Conservation (phyloP, 2,888 invertebrate genomes). For the Blastobasis lacticolella region DNA sequence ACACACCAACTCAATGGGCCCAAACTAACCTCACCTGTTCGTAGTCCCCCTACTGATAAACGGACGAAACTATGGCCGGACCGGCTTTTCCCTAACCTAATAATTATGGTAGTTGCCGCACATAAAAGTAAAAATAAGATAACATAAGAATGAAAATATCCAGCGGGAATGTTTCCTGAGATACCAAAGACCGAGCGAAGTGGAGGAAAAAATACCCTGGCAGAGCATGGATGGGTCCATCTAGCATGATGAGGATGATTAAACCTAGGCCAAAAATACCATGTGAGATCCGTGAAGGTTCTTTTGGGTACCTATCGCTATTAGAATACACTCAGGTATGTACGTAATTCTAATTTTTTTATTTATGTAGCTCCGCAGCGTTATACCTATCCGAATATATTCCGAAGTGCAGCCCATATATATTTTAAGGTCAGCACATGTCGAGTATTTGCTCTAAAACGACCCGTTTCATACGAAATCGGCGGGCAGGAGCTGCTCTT, state of each 20-base stretch:
- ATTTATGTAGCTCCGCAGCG: not conserved
- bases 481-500: conserved; percentile 7
- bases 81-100: too few relatives aligned
- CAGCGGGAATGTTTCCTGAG: too few relatives aligned
- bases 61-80: not conserved
- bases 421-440: not conserved
- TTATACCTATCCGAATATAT: not conserved
- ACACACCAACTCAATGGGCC: not conserved
- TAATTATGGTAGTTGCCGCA: too few relatives aligned
- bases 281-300: not conserved
- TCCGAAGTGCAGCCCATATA: not conserved
- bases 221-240: too few relatives aligned
- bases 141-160: too few relatives aligned
- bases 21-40: too few relatives aligned
- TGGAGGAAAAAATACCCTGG: not conserved
- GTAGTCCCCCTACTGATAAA: too few relatives aligned
- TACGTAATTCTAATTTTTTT: not conserved
- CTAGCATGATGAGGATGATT: too few relatives aligned
- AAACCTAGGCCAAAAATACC: too few relatives aligned
- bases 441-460: not conserved
- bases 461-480: not conserved
- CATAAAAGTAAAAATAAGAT: too few relatives aligned
- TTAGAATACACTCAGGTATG: too few relatives aligned
- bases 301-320: not conserved
- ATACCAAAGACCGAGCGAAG: not conserved